phyloP scores from a whole-genome alignment of 2,113 vertebrate species.

The Cariama cristata region DNA sequence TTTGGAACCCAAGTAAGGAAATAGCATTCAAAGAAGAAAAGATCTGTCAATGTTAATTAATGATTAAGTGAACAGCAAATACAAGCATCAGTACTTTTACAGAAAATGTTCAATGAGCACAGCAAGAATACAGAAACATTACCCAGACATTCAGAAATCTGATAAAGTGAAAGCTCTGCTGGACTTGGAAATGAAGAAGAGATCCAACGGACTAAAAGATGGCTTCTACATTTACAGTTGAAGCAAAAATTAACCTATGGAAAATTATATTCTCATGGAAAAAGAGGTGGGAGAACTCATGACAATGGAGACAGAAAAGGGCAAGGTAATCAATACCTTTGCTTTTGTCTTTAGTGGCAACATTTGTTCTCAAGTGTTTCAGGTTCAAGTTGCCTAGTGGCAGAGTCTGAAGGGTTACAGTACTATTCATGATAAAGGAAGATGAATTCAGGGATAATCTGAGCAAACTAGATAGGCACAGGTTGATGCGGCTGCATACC shows the following conservation, averaged over 20 bases:
- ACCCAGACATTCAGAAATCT: neutral
- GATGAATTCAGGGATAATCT: neutral
- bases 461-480: fast-evolving
- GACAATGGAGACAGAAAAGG: neutral
- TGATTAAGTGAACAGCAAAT: neutral
- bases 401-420: neutral
- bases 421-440: neutral
- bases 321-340: neutral
- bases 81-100: neutral
- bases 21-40: neutral
- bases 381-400: neutral
- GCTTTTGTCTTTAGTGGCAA: neutral
- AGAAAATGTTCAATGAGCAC: neutral
- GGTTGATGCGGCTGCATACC: neutral
- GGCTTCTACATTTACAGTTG: neutral
- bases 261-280: neutral
- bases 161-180: neutral
- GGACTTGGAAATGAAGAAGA: neutral
- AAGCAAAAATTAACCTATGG: neutral
- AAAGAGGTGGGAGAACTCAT: neutral
- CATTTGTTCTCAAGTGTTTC: neutral
- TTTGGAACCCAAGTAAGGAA: neutral
- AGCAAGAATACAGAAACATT: neutral
- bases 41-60: neutral
- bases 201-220: neutral